Evolutionary conservation across 2,113 vertebrate species (phyloP), one percentile per base, ranked within the genome.

Genomic region (Acanthisitta chloris): DNA sequence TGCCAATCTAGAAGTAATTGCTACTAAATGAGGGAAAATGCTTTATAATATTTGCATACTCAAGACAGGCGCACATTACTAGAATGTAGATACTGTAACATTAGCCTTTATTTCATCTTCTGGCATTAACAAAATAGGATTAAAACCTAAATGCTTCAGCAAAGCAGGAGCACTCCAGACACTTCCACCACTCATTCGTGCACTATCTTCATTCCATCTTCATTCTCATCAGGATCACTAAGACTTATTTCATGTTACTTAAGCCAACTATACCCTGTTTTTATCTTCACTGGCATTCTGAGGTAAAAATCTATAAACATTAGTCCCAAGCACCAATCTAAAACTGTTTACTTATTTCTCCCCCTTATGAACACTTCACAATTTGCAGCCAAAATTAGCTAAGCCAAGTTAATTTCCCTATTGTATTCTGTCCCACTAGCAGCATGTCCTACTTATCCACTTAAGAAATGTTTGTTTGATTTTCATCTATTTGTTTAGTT

Each of bases 201-300:
- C 51, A 69, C 61, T 57, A 9, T 72, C 51, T 48, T 94, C 71
- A 81, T 93, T 79, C 61, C 81, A 74, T 77, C 64, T 71, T 95
- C 85, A 29, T 96, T 83, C 72, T 89, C 92, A 87, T 77, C 52
- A 69, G 43, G 54, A 78, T 81, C 52, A 11, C 43, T 69, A 51
- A 87, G 86, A 90, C 5, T 88, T 90, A 25, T 19, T 96, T 40
- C 57, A 59, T 96, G 55, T 81, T 92, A 33, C 57, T 64, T 81
- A 67, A 90, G 52, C 28, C 40, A 86, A 77, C 40, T 79, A 28
- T 95, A 88, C 94, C 90, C 92, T 90, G 96, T 93, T 97, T 97
- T 97, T 95, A 93, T 97, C 95, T 97, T 97, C 96, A 96, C 96
- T 97, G 96, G 94, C 88, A 89, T 95, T 96, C 96, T 95, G 72